Evolutionary conservation across 35 echinoderm and acorn worm species (phyloP).

Genomic region (Apostichopus parvimensis): DNA sequence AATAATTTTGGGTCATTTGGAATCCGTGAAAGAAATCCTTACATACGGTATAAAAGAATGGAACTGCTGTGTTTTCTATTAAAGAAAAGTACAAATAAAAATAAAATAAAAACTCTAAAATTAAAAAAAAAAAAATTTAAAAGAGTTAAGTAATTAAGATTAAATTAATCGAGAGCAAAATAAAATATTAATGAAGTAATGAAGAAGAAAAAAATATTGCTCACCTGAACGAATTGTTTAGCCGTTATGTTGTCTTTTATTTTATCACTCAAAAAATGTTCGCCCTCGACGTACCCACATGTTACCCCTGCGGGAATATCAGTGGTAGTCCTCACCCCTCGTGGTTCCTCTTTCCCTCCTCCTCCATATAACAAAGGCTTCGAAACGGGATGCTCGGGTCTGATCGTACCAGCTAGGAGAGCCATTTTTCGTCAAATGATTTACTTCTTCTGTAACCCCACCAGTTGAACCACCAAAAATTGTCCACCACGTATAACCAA

Average conservation of each 20-base stretch:
- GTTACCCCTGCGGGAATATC: slow-evolving; percentile 57
- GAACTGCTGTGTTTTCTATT: too few species aligned
- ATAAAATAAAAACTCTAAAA: too few species aligned
- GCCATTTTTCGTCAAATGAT: slow-evolving; percentile 30
- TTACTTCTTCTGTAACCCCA: slow-evolving; percentile 6
- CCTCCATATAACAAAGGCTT: slow-evolving; percentile 41
- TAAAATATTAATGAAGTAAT: background rate
- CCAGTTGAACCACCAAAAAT: slow-evolving; percentile 32
- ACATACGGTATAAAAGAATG: too few species aligned
- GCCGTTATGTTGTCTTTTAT: slow-evolving; percentile 21
- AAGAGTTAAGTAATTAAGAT: background rate
- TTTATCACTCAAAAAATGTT: slow-evolving; percentile 53
- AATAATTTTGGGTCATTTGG: too few species aligned
- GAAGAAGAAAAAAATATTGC: background rate
- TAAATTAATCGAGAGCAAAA: background rate
- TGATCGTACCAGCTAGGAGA: slow-evolving; percentile 4
- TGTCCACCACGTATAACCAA: slow-evolving; percentile 49
- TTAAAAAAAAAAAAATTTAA: background rate
- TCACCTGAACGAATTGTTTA: slow-evolving; percentile 35
- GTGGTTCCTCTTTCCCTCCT: slow-evolving; percentile 14
- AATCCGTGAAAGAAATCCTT: too few species aligned
- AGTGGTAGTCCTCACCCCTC: slow-evolving; percentile 39
- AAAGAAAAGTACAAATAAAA: too few species aligned
- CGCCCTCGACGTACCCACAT: slow-evolving; percentile 55
- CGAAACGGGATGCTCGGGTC: background rate